Evolutionary conservation across 2,888 invertebrate species (phyloP).

Genomic region (Saturnia japonica): DNA sequence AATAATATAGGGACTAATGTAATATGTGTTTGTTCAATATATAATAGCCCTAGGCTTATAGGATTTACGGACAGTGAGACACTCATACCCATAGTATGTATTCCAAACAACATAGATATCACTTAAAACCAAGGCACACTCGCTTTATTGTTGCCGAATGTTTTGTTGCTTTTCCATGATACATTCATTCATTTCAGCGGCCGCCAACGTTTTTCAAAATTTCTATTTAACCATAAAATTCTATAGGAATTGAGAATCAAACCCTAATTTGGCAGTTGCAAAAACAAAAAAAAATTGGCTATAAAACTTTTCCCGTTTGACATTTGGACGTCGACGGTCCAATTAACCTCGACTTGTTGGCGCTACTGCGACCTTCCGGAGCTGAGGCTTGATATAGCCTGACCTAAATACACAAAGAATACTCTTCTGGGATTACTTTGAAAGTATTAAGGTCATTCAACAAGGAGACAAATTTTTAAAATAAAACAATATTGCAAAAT

Average conservation of each 20-base stretch:
- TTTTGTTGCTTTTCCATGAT: background rate
- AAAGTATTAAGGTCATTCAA: constrained; percentile 7
- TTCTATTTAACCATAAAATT: background rate
- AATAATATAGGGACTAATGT: background rate
- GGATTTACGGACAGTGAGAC: background rate
- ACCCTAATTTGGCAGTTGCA: background rate
- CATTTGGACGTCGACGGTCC: constrained; percentile 27
- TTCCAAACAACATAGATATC: too few relatives aligned
- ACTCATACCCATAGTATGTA: background rate
- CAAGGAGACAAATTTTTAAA: background rate
- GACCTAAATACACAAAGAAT: constrained; percentile 19
- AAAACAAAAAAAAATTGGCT: background rate
- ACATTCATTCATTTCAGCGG: background rate
- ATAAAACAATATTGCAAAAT: too few relatives aligned
- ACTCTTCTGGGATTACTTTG: constrained; percentile 1
- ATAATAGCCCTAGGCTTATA: background rate
- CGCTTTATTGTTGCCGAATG: too few relatives aligned
- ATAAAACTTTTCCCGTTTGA: constrained; percentile 20
- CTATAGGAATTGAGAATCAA: background rate
- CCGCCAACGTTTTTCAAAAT: background rate
- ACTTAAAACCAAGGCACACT: too few relatives aligned
- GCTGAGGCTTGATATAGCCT: constrained; percentile 34
- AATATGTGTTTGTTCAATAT: background rate
- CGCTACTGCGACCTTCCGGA: constrained; percentile 45
- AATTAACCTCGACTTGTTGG: constrained; percentile 39